phyloP scores from a whole-genome alignment of 23 tunicate species.

The Ascidia mentula region DNA sequence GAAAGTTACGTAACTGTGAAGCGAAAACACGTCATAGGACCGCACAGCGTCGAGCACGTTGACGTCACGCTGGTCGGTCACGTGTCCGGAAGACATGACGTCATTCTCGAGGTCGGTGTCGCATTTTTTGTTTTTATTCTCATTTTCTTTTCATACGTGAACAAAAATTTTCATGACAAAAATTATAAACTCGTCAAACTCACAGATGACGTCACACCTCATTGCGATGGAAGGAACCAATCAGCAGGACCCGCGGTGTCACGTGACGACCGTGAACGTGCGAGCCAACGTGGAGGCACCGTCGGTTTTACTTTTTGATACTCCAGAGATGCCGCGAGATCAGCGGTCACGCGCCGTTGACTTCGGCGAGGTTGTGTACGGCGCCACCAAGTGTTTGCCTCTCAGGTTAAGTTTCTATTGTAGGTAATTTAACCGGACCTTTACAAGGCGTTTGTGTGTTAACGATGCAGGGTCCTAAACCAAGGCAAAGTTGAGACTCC shows the following conservation, averaged over 20 bases:
- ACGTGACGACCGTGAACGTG: slow-evolving; percentile 18
- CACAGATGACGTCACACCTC: slow-evolving; percentile 41
- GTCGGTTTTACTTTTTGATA: slow-evolving; percentile 15
- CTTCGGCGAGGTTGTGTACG: slow-evolving; percentile 64
- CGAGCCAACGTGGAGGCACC: slow-evolving; percentile 39
- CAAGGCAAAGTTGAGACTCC: slow-evolving; percentile 60
- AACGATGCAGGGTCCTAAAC: slow-evolving; percentile 43
- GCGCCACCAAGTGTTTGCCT: slow-evolving; percentile 50
- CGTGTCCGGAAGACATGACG: slow-evolving; percentile 32
- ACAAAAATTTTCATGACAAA: neutral
- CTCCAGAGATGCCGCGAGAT: slow-evolving; percentile 27
- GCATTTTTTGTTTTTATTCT: neutral
- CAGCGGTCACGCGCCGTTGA: slow-evolving; percentile 21
- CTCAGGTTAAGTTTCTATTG: slow-evolving; percentile 34
- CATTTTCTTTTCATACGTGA: no score
- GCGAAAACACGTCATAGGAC: slow-evolving; percentile 59
- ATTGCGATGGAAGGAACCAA: slow-evolving; percentile 49
- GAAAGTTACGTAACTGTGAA: slow-evolving; percentile 40
- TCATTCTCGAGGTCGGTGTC: slow-evolving; percentile 39
- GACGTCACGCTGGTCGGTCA: slow-evolving; percentile 42
- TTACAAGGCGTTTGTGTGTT: neutral
- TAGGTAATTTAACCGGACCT: no score
- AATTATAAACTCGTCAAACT: neutral
- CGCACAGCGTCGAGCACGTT: slow-evolving; percentile 45
- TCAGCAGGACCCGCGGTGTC: slow-evolving; percentile 16